Base-by-base conservation (phyloP, 1,140 invertebrate species). In the Macrobrachium rosenbergii region DNA sequence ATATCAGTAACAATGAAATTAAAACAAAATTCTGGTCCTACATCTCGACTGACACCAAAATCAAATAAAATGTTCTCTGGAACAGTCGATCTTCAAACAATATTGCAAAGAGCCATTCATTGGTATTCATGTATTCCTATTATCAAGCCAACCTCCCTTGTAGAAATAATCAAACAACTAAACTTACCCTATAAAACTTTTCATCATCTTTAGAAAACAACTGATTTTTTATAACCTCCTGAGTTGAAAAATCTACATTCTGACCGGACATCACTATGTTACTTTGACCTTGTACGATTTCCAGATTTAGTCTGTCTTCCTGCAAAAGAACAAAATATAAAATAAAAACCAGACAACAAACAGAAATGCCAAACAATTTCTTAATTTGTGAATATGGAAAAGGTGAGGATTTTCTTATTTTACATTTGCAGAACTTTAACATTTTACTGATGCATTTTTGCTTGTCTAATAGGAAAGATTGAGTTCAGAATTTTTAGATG, bases 231-330 rank as follows among this genome's bases (percentile, higher is more conserved):
- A 87, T 59, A 64, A 78, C 75, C n/a, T 81, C 62, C 19, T 23
- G 37, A 12, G n/a, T 23, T 14, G 63, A n/a, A 19, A 60, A 23
- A 63, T 81, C 78, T 52, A 73, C 43, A 62, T 23, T n/a, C 63
- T 73, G 23, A 16, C 85, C 85, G 28, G 85, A 37, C 43, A 75
- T 21, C 21, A 63, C 75, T n/a, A 80, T 28, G 59, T 87, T 87
- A 23, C 78, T 81, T 79, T 87, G 85, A 45, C 85, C 85, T 45
- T 87, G 85, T 17, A 79, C 85, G 8, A 87, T 79, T 73, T 87
- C 85, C 21, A 87, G 63, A 19, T 67, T 67, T 73, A 87, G 85
- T 12, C 58, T 52, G 45, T 73, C 21, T 67, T 87, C 85, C 78
- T 86, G 77, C 6, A 76, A 28, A 11, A 62, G 45, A 62, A 52